Evolutionary conservation across 2,797 vertebrate species (phyloP).

Genomic region (Jordanella pulchra): DNA sequence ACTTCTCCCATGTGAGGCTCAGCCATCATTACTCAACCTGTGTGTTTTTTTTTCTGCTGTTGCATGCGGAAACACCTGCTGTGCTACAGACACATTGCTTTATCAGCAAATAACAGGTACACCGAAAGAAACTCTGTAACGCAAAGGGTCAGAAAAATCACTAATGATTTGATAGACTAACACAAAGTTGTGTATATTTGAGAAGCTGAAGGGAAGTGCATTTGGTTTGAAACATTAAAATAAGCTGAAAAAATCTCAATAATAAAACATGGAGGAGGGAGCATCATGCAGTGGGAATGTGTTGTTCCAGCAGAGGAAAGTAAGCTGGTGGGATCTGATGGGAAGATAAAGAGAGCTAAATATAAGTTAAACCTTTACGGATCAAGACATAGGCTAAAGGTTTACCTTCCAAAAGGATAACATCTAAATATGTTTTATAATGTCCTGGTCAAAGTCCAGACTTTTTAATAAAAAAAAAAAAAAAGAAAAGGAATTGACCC

Average conservation of each 20-base stretch:
- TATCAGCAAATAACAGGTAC: slow-evolving; percentile 27
- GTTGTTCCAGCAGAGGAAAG: neutral
- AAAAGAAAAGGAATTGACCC: no score
- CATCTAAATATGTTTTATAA: neutral
- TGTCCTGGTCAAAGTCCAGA: neutral
- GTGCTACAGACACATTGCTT: slow-evolving; percentile 22
- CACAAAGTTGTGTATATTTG: neutral
- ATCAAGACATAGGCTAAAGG: neutral
- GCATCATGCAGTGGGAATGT: neutral
- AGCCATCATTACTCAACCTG: slow-evolving; percentile 11
- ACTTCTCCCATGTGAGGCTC: slow-evolving; percentile 2
- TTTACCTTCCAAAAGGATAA: neutral
- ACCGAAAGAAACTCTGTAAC: neutral
- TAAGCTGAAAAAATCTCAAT: no score
- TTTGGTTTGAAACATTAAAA: neutral
- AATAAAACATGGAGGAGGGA: neutral
- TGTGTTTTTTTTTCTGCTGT: slow-evolving; percentile 13
- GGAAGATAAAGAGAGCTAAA: neutral
- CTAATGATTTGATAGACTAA: neutral
- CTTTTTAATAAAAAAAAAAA: neutral
- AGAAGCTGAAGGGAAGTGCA: neutral
- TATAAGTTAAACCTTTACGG: neutral
- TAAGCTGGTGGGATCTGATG: neutral
- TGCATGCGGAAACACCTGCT: slow-evolving; percentile 16
- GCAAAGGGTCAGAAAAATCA: neutral